phyloP scores from a whole-genome alignment of 2,888 invertebrate genomes.

The Pollenia amentaria region DNA sequence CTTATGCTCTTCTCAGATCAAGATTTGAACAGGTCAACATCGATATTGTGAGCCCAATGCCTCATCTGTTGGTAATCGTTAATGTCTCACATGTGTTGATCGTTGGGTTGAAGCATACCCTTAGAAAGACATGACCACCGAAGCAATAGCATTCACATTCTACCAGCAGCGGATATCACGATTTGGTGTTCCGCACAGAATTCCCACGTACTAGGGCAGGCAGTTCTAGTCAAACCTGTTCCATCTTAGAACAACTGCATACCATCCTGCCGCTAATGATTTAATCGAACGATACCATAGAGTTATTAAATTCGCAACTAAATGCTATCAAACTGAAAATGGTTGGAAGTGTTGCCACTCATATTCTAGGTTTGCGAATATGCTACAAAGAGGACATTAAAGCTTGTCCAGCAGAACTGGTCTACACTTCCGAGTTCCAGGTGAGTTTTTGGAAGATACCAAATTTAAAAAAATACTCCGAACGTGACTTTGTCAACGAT shows the following conservation, averaged over 20 bases:
- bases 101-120: conserved; percentile 42
- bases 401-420: too few species aligned
- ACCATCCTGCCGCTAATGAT: conserved; percentile 59
- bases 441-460: too few species aligned
- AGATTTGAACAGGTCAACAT: conserved; percentile 80
- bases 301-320: conserved; percentile 35
- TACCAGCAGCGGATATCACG: conserved; percentile 81
- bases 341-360: too few species aligned
- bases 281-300: conserved; percentile 65
- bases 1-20: not conserved
- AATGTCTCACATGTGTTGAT: conserved; percentile 24
- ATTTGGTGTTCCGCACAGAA: conserved; percentile 80
- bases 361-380: too few species aligned
- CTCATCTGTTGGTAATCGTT: conserved; percentile 4
- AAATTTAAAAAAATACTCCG: too few species aligned
- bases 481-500: too few species aligned
- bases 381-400: too few species aligned
- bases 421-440: too few species aligned
- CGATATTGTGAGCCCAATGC: conserved; percentile 80
- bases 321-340: not conserved
- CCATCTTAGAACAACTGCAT: too few species aligned
- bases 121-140: conserved; percentile 60
- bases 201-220: conserved; percentile 52
- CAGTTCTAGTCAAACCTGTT: too few species aligned
- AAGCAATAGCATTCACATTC: conserved; percentile 70